Evolutionary conservation across 1,140 invertebrate species (phyloP).

Genomic region (Drosophila burlai): DNA sequence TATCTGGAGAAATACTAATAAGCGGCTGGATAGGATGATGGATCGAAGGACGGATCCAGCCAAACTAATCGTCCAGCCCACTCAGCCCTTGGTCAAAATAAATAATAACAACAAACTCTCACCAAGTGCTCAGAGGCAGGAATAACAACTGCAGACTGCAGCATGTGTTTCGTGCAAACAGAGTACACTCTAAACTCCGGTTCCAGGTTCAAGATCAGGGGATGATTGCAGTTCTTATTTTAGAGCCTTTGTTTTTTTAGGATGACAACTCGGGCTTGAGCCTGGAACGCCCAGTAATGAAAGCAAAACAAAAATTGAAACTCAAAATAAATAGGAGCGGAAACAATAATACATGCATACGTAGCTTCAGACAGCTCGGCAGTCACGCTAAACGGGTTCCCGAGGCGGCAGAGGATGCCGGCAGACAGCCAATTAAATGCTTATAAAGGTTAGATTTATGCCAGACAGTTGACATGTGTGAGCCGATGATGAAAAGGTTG

Average conservation of each 20-base stretch:
- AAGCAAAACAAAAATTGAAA: constrained; percentile 75
- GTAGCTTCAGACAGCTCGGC: constrained; percentile 24
- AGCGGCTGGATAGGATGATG: constrained; percentile 32
- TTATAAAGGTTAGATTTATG: constrained; percentile 69
- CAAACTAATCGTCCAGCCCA: constrained; percentile 17
- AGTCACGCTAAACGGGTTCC: constrained; percentile 58
- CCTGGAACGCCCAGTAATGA: constrained; percentile 56
- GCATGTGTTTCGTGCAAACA: constrained; percentile 68
- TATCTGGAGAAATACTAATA: constrained; percentile 59
- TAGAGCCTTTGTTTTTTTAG: constrained; percentile 67
- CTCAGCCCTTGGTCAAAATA: constrained; percentile 67
- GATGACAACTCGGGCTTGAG: constrained; percentile 50
- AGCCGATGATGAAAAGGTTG: constrained; percentile 48
- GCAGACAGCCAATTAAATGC: constrained; percentile 74
- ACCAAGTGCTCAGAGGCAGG: constrained; percentile 78
- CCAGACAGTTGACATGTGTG: constrained; percentile 60
- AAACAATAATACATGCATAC: constrained; percentile 35
- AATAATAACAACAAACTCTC: constrained; percentile 74
- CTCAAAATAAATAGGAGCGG: constrained; percentile 72
- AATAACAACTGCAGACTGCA: constrained; percentile 66
- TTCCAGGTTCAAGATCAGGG: constrained; percentile 31
- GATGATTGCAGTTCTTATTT: constrained; percentile 40
- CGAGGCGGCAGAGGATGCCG: constrained; percentile 17
- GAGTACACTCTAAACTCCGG: constrained; percentile 33
- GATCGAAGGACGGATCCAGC: constrained; percentile 30